Percentiles rank a stretch among this genome's conserved stretches.
Conservation (phyloP, 1,140 invertebrate genomes). For the Pomacea maculata region DNA sequence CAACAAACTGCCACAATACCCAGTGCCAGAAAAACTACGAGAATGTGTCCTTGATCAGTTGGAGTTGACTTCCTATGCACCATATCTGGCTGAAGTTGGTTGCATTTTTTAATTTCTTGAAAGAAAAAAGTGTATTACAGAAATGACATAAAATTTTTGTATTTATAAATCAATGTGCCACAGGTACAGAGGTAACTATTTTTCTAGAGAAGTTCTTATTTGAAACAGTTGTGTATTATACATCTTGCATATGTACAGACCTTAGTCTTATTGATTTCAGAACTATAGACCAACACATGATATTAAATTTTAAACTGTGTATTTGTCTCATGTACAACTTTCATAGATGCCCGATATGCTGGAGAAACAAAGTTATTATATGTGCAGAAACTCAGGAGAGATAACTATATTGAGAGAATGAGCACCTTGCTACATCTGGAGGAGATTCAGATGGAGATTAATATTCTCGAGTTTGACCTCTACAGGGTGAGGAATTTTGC, state of each 20-base stretch:
- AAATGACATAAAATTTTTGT: background rate
- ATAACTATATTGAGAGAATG: slow-evolving; percentile 70
- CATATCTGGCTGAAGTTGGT: slow-evolving; percentile 43
- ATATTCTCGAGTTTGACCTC: slow-evolving; percentile 77
- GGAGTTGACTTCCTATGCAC: slow-evolving; percentile 43
- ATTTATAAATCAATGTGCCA: background rate
- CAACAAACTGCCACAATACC: slow-evolving; percentile 50
- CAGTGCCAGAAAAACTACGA: slow-evolving; percentile 51
- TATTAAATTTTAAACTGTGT: no score
- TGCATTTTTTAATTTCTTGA: background rate
- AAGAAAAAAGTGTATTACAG: no score
- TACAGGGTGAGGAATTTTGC: slow-evolving; percentile 66
- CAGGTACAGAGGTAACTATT: background rate
- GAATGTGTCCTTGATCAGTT: slow-evolving; percentile 41
- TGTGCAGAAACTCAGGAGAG: slow-evolving; percentile 44
- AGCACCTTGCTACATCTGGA: slow-evolving; percentile 80
- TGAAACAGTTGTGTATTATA: no score
- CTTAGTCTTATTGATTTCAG: no score
- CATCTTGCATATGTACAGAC: no score
- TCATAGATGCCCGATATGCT: no score
- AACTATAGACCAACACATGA: no score
- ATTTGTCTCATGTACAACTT: no score
- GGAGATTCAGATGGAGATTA: slow-evolving; percentile 73
- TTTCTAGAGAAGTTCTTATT: background rate
- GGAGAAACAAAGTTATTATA: no score